phyloP scores from a whole-genome alignment of 1,140 invertebrate species.

The Psilanteris sp. region DNA sequence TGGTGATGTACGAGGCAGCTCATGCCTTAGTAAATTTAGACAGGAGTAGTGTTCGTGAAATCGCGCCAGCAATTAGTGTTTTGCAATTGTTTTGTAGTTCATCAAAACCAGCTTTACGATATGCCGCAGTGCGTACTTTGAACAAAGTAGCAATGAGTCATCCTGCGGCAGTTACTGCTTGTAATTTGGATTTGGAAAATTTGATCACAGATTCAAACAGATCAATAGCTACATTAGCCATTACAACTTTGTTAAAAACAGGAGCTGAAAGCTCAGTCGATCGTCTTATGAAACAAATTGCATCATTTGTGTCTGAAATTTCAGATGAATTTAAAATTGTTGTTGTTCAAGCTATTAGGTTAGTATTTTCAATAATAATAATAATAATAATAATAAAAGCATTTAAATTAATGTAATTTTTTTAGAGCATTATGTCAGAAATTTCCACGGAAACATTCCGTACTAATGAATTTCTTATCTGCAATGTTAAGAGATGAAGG shows the following conservation, averaged over 20 bases:
- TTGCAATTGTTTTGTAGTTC: conserved; percentile 97
- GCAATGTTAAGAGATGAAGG: conserved; percentile 98
- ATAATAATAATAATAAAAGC: too few species aligned
- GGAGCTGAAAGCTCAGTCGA: conserved; percentile 98
- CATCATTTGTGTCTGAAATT: conserved; percentile 98
- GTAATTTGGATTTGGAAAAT: conserved; percentile 96
- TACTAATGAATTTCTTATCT: conserved; percentile 97
- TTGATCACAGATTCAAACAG: conserved; percentile 98
- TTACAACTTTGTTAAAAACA: conserved; percentile 98
- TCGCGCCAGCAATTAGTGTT: conserved; percentile 96
- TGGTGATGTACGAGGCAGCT: conserved; percentile 99
- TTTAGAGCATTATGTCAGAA: conserved; percentile 93
- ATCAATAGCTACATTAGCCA: conserved; percentile 98
- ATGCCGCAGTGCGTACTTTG: conserved; percentile 97
- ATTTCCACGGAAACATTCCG: conserved; percentile 97
- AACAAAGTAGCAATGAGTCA: conserved; percentile 93
- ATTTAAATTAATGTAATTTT: too few species aligned
- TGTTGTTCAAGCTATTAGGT: conserved; percentile 92
- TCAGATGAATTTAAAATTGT: conserved; percentile 99
- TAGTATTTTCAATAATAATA: too few species aligned
- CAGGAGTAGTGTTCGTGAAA: conserved; percentile 87
- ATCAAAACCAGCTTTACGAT: conserved; percentile 94
- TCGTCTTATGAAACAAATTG: conserved; percentile 98
- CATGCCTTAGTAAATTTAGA: conserved; percentile 92
- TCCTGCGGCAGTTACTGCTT: conserved; percentile 96